Base-by-base conservation (phyloP, 2,113 vertebrate species). In the Podarcis raffonei region DNA sequence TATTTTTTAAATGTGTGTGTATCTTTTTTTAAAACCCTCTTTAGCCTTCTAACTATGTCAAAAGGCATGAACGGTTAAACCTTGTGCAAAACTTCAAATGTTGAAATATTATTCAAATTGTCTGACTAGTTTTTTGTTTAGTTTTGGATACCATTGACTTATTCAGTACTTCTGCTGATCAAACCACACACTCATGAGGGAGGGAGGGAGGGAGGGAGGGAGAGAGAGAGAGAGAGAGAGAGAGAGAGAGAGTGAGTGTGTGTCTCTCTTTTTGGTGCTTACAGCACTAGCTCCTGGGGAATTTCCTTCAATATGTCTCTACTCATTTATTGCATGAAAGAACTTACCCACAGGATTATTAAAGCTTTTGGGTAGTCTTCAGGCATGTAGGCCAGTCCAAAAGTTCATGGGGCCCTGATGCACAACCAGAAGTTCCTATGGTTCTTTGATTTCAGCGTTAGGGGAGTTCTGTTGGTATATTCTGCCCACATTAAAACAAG, bases 41-140 rank as follows among this genome's bases (percentile, higher is more conserved):
- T 90, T 92, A 91, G 85, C 89, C 92, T 93, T 91, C 81, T 94
- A 88, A 62, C 13, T 62, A 27, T 85, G 88, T 81, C 89, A 92
- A 85, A 89, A 89, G 92, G 91, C 75, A 72, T 89, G 87, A 86
- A 94, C 90, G 68, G 81, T 81, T 81, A 22, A 1, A 84, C 81
- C 89, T 27, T 92, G 86, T 12, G 75, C 65, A 90, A 85, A 94
- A 85, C 72, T 89, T 94, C 75, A 42, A 35, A 65, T 84, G 94
- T 65, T 90, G 92, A 91, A 94, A 68, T 87, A 88, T 87, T 80
- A 68, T 93, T 94, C 90, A 94, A 87, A 91, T 89, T 32, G 84
- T 89, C 92, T 94, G 78, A 86, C 85, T 59, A 89, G 81, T 81
- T 93, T 53, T 84, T 78, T 39, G 25, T 37, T 74, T 85, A 15